Conservation (phyloP, 2,888 invertebrate species). For the Cataglyphis rosenhaueri region DNA sequence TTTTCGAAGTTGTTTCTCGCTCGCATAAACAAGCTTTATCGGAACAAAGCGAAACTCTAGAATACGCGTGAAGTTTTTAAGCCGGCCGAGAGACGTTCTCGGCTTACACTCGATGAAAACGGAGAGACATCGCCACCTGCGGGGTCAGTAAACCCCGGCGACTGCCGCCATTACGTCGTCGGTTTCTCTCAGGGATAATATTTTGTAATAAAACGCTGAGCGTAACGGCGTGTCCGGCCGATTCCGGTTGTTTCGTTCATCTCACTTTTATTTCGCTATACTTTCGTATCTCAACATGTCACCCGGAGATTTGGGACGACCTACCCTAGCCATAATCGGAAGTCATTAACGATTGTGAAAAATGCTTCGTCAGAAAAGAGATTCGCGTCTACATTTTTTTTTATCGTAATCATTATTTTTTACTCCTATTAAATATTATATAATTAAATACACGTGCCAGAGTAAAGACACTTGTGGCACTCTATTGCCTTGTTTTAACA, state of each 20-base stretch:
- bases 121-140: slow-evolving; percentile 20
- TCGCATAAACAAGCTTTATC: slow-evolving; percentile 19
- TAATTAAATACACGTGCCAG: neutral
- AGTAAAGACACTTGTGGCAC: slow-evolving; percentile 1
- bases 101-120: slow-evolving; percentile 51
- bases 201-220: slow-evolving; percentile 62
- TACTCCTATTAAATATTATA: neutral
- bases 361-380: slow-evolving; percentile 5
- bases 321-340: neutral
- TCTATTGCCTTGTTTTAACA: slow-evolving; percentile 1
- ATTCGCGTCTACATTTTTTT: neutral
- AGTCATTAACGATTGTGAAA: slow-evolving; percentile 1
- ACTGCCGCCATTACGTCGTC: slow-evolving; percentile 29
- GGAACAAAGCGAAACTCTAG: slow-evolving; percentile 25
- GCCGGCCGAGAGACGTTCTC: slow-evolving; percentile 23
- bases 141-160: slow-evolving; percentile 62
- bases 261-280: slow-evolving; percentile 51
- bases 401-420: neutral
- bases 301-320: slow-evolving; percentile 10
- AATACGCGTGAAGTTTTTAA: slow-evolving; percentile 38
- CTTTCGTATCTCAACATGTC: slow-evolving; percentile 24
- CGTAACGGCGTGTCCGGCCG: slow-evolving; percentile 60
- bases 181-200: slow-evolving; percentile 66
- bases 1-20: neutral
- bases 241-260: neutral